Conservation (phyloP, 2,888 invertebrate species). For the Cerceris ruficornis region DNA sequence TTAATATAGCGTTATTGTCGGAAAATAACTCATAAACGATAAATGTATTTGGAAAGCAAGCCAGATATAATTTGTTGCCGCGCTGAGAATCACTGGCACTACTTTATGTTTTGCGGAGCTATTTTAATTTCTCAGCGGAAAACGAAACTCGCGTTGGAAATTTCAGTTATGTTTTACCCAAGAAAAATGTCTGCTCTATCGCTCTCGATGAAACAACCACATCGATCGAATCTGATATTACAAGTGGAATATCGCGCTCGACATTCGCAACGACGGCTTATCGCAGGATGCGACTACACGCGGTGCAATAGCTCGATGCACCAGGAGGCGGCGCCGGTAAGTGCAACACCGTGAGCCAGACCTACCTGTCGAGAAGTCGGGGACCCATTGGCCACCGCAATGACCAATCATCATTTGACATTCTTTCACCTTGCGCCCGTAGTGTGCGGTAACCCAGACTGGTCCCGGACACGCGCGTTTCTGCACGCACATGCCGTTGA, state of each 20-base stretch:
- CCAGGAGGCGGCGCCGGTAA: slow-evolving; percentile 74
- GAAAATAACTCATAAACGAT: too few species aligned
- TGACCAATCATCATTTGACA: slow-evolving; percentile 81
- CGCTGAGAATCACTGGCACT: too few species aligned
- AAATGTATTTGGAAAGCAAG: too few species aligned
- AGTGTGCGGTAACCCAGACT: slow-evolving; percentile 56
- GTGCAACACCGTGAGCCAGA: slow-evolving; percentile 59
- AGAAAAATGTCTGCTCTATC: too few species aligned
- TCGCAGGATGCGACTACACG: slow-evolving; percentile 28
- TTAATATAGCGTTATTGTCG: too few species aligned
- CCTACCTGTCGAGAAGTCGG: slow-evolving; percentile 70
- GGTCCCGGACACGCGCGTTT: slow-evolving; percentile 17
- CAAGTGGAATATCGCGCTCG: slow-evolving; percentile 33
- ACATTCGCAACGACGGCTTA: slow-evolving; percentile 39
- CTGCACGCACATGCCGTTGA: not conserved
- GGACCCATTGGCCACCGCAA: slow-evolving; percentile 79
- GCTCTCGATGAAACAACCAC: not conserved
- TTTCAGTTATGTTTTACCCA: too few species aligned
- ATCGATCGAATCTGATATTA: not conserved
- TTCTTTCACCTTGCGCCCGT: slow-evolving; percentile 74
- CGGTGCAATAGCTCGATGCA: slow-evolving; percentile 64
- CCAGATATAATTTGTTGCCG: too few species aligned
- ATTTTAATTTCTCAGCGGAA: too few species aligned
- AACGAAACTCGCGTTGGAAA: too few species aligned
- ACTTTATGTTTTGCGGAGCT: too few species aligned